Evolutionary conservation across 37 sponge, comb jelly and placozoan species (phyloP).

Genomic region (Crambe crambe): DNA sequence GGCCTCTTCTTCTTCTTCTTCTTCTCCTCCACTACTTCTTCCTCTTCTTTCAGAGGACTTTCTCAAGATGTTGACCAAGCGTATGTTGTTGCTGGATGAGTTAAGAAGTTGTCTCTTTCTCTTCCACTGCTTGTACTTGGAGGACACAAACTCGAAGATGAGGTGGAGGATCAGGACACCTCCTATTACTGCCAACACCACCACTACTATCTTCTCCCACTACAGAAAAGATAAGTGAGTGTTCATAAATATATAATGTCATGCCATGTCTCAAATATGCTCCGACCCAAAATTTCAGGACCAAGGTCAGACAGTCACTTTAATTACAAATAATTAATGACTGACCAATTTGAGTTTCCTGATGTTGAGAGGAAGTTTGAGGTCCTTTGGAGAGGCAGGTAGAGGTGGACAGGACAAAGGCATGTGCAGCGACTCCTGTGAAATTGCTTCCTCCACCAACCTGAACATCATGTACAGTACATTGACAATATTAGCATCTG

Average conservation of each 20-base stretch:
- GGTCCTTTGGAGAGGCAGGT: slow-evolving; percentile 9
- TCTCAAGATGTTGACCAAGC: not conserved
- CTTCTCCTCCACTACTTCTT: too few relatives aligned
- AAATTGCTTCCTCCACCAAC: slow-evolving; percentile 23
- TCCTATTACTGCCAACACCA: slow-evolving; percentile 7
- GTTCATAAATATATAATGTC: not conserved
- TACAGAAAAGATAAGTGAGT: not conserved
- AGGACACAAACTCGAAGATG: not conserved
- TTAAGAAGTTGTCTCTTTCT: not conserved
- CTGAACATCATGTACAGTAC: not conserved
- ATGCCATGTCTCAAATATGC: not conserved
- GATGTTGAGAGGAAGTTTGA: not conserved
- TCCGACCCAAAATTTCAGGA: too few relatives aligned
- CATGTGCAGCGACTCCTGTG: not conserved
- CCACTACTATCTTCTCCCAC: slow-evolving; percentile 24
- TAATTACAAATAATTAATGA: too few relatives aligned
- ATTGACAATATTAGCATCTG: not conserved
- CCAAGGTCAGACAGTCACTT: too few relatives aligned
- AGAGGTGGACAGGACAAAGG: slow-evolving; percentile 27
- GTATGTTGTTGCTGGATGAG: not conserved
- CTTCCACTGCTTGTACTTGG: not conserved
- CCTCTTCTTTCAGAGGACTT: not conserved
- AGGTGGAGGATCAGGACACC: slow-evolving; percentile 22
- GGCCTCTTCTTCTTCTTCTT: not conserved
- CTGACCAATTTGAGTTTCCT: not conserved